Evolutionary conservation across 1,140 invertebrate species (phyloP).

Genomic region (Triops cancriformis): DNA sequence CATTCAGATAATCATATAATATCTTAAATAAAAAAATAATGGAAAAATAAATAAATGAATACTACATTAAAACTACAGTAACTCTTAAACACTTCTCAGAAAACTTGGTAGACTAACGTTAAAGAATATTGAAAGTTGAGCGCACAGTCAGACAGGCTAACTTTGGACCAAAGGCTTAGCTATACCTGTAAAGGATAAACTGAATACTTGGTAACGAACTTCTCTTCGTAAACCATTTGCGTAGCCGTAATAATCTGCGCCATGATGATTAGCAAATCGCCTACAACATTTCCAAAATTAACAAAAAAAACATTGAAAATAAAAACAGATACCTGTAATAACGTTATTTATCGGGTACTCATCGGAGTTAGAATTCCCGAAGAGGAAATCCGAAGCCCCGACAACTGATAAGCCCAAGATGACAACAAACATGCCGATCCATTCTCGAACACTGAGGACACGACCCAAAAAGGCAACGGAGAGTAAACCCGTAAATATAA

Average conservation of each 20-base stretch:
- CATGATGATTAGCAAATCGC: conserved; percentile 83
- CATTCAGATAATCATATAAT: no score
- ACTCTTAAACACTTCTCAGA: no score
- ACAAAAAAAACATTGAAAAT: not conserved
- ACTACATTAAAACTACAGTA: no score
- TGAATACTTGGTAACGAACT: conserved; percentile 69
- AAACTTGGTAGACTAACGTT: no score
- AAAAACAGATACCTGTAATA: conserved; percentile 55
- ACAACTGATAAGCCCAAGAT: conserved; percentile 73
- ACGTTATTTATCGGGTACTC: conserved; percentile 61
- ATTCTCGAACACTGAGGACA: conserved; percentile 58
- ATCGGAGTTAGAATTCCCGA: conserved; percentile 40
- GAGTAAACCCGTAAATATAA: conserved; percentile 84
- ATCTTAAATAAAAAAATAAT: no score
- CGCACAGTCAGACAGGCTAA: not conserved
- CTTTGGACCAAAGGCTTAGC: not conserved
- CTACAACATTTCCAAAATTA: conserved; percentile 41
- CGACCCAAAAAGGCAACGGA: conserved; percentile 79
- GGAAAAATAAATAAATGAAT: no score
- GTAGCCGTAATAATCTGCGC: conserved; percentile 81
- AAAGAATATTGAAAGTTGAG: not conserved
- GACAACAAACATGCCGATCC: conserved; percentile 72
- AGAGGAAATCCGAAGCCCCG: conserved; percentile 65
- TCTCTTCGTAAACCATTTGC: conserved; percentile 93
- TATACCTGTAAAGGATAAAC: conserved; percentile 64